A percentile compares a stretch with the other conserved stretches of the same genome.
These are phyloP conservation scores for Ceyx margarethae DNA, from an alignment of 2,113 vertebrate genomes.

Conservation along the genomic window DNA sequence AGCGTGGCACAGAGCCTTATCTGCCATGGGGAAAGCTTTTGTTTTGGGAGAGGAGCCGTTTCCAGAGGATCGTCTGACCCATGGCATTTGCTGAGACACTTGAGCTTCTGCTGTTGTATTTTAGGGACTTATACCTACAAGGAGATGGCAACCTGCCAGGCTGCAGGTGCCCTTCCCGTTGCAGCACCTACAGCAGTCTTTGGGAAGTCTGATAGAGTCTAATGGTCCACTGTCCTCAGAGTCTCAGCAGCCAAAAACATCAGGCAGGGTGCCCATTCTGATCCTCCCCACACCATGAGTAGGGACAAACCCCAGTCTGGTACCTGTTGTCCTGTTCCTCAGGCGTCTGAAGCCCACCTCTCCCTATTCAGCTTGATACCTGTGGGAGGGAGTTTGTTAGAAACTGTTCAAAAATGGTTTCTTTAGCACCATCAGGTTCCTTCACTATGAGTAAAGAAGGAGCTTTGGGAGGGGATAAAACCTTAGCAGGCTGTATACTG, in stretches of 20 bases:
- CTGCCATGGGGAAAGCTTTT: background rate
- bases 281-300: accelerated
- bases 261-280: accelerated
- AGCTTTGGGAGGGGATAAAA: background rate
- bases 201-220: background rate
- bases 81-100: background rate
- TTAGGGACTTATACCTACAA: background rate
- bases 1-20: background rate
- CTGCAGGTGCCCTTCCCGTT: background rate
- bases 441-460: background rate
- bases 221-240: background rate
- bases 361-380: background rate
- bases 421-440: accelerated
- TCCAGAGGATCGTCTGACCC: background rate
- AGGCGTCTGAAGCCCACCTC: background rate
- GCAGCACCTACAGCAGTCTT: background rate
- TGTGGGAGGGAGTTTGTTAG: background rate
- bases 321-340: background rate
- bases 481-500: background rate
- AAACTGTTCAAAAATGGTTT: background rate
- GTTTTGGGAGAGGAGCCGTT: background rate
- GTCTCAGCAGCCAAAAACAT: background rate
- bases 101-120: background rate
- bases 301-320: background rate
- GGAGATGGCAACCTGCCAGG: background rate